Evolutionary conservation across 2,888 invertebrate genomes (phyloP), one percentile per base, ranked within the genome.

Genomic region (Ernsta delagoae): DNA sequence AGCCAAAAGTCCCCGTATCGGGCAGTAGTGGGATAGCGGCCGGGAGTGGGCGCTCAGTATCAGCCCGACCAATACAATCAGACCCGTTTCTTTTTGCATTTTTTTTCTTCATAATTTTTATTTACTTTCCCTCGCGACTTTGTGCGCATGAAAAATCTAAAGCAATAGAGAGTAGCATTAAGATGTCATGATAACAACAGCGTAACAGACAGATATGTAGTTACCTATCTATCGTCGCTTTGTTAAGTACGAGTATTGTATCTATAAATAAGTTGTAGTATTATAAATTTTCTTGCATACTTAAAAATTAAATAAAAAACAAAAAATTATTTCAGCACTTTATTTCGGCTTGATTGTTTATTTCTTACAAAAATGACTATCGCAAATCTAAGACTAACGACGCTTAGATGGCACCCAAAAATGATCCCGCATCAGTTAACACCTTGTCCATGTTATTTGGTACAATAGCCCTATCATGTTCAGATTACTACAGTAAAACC

Each of bases 1-100:
- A 98, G 98, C 98, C 98, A 98, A 98, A 98, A 98, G 98, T 97
- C 97, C 96, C 98, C 98, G 98, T 97, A 98, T 97, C 95, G 96
- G 95, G 97, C 98, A 98, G 98, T 98, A 98, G 98, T 97, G 97
- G 98, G 98, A 97, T 97, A 96, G 98, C 98, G 97, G 96, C 97
- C 96, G 97, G 97, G 98, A 98, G 98, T 97, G 96, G 95, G 95
- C 94, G 95, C 95, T 96, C 95, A 96, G 95, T 95, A 24, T 24
- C 24, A 24, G 24, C 24, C 24, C 24, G 24, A 24, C 24, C 24
- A 24, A 24, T 24, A 24, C 24, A 24, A 24, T 24, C 3, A 24
- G 24, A 24, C 24, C 24, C 24, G 24, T 24, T 24, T 24, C 24
- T 24, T 24, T 24, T 24, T 24, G 24, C 3, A 24, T 24, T 24